Evolutionary conservation across 2,113 vertebrate species (phyloP).

Genomic region (Dromaius novaehollandiae): DNA sequence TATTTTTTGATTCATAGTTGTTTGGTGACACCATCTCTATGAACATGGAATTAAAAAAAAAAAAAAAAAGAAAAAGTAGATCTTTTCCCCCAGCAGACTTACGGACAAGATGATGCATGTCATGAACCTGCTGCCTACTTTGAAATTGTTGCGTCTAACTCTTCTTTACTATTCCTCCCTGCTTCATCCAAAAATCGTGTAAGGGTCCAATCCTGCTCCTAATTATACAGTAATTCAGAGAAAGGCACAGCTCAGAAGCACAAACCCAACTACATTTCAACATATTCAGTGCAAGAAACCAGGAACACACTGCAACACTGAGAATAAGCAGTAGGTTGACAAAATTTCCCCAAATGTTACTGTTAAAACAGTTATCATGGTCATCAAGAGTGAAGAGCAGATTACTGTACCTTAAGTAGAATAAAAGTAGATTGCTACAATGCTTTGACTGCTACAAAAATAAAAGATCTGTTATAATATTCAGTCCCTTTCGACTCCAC

Average conservation of each 20-base stretch:
- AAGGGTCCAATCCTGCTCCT: not conserved
- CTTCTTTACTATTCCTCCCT: not conserved
- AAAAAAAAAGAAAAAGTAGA: not conserved
- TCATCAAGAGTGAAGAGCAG: not conserved
- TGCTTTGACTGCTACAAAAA: not conserved
- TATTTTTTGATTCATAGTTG: slow-evolving; percentile 10
- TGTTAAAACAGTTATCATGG: not conserved
- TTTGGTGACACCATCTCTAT: slow-evolving; percentile 11
- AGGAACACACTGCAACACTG: not conserved
- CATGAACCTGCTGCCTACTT: slow-evolving; percentile 15
- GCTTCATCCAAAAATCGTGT: not conserved
- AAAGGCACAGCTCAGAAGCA: not conserved
- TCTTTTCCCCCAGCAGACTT: not conserved
- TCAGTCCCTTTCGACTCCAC: not conserved
- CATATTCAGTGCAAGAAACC: not conserved
- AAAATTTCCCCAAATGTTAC: not conserved
- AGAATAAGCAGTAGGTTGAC: not conserved
- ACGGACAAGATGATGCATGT: slow-evolving; percentile 1
- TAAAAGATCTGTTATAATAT: not conserved
- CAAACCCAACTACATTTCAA: not conserved
- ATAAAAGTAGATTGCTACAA: not conserved
- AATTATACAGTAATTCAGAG: not conserved
- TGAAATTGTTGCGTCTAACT: not conserved
- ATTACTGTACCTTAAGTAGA: not conserved
- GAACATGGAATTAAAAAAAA: not conserved